These are phyloP conservation scores for Ranitomeya variabilis DNA, from an alignment of 2,113 vertebrate genomes.

Conservation along the genomic window DNA sequence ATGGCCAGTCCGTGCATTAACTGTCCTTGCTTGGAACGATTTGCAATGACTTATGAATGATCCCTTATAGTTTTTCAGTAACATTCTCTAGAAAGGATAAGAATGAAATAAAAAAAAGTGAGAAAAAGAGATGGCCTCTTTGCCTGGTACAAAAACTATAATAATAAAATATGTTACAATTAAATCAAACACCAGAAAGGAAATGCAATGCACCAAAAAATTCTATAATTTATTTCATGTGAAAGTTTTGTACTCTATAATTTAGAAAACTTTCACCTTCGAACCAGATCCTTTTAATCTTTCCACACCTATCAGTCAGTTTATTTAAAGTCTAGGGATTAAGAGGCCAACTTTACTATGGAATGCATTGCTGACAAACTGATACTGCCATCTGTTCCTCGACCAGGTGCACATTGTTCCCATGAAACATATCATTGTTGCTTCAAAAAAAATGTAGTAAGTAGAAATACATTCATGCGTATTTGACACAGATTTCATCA, in stretches of 20 bases:
- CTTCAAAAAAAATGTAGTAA: constrained; percentile 12
- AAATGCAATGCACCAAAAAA: not conserved
- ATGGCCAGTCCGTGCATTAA: no score
- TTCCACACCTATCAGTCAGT: constrained; percentile 42
- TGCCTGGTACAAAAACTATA: not conserved
- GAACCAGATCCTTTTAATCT: constrained; percentile 33
- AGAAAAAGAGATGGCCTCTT: not conserved
- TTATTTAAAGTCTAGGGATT: constrained; percentile 27
- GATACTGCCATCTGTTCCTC: constrained; percentile 38
- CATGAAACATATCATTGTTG: constrained; percentile 40
- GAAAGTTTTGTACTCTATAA: not conserved
- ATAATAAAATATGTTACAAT: no score
- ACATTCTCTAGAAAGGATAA: no score
- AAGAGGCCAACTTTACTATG: constrained; percentile 40
- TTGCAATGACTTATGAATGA: no score
- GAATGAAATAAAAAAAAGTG: no score
- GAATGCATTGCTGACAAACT: constrained; percentile 43
- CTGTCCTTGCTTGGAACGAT: no score
- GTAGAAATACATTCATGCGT: not conserved
- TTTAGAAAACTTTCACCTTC: constrained; percentile 19
- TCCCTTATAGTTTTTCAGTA: no score
- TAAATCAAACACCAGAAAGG: no score
- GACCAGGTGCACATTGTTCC: constrained; percentile 32
- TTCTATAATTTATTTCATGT: constrained; percentile 5
- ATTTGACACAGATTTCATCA: not conserved